Evolutionary conservation across 2,888 invertebrate genomes (phyloP), one percentile per base, ranked within the genome.

Genomic region (Cepaea hortensis): DNA sequence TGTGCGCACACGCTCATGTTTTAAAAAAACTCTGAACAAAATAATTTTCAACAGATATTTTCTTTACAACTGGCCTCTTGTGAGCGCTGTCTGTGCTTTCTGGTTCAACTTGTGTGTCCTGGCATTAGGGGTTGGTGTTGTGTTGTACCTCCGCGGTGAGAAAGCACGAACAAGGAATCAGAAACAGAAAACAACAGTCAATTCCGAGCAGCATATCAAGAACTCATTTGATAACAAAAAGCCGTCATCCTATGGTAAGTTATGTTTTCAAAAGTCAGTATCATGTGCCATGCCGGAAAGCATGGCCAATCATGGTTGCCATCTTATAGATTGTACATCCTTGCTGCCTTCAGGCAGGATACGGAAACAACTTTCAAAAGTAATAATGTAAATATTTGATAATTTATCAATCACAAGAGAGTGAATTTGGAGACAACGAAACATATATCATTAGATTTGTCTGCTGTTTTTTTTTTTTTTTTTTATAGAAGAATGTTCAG

Each of bases 31-130:
- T 35, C 35, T 35, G 35, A 35, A 35, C 1, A 35, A 35, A 35
- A 1, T 35, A 1, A 35, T 35, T 35, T 87, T 81, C 91, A 87
- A 11, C 90, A 94, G 95, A 86, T 98, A 98, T 94, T 95, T 97
- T 89, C 97, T 98, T 97, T 98, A 97, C 95, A 96, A 98, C 95
- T 98, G 97, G 97, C 98, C 98, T 70, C 95, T 97, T 90, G 93
- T 97, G 68, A 97, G 98, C 83, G 97, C 98, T 87, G 94, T 96
- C 89, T 94, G 97, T 92, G 97, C 98, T 90, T 97, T 98, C 91
- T 96, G 96, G 95, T 97, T 98, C 95, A 91, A 91, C 83, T 20
- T 84, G 46, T 65, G 62, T 48, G 35, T 77, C 23, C 75, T 73
- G 35, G 65, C 61, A 35, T 18, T 48, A 61, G 65, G 65, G 20